These are phyloP conservation scores for Rattus rattus DNA, from an alignment of 2,113 vertebrate genomes.

Conservation along the genomic window DNA sequence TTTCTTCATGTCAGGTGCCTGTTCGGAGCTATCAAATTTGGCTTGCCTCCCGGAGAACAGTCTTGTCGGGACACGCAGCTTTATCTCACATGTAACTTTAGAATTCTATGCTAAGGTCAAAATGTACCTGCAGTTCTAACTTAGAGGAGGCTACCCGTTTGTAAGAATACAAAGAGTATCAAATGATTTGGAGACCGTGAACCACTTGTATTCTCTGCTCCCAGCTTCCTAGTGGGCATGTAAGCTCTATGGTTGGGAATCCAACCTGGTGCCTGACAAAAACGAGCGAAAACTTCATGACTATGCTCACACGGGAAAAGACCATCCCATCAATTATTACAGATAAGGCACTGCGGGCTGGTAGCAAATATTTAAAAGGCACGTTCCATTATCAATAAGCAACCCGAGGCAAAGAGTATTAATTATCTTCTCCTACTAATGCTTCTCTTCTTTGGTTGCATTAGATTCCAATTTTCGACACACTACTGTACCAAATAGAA, in stretches of 20 bases:
- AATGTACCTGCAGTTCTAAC: conserved; percentile 62
- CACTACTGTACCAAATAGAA: not conserved
- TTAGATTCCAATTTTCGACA: not conserved
- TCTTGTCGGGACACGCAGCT: conserved; percentile 64
- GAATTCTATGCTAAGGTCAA: conserved; percentile 52
- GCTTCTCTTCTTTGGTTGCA: not conserved
- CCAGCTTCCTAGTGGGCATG: not conserved
- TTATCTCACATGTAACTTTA: conserved; percentile 55
- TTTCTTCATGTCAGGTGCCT: conserved; percentile 42
- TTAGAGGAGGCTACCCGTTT: conserved; percentile 38
- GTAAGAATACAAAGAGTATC: conserved; percentile 24
- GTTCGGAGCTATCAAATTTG: conserved; percentile 62
- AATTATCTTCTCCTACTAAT: not conserved
- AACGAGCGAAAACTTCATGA: not conserved
- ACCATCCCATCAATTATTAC: not conserved
- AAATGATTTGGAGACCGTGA: not conserved
- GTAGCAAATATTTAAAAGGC: conserved; percentile 36
- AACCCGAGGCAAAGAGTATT: not conserved
- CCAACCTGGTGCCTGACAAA: not conserved
- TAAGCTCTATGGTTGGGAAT: not conserved
- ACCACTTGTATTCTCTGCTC: not conserved
- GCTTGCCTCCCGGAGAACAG: not conserved
- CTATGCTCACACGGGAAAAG: not conserved
- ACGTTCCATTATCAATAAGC: not conserved
- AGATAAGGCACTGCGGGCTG: not conserved